Evolutionary conservation across 2,888 invertebrate species (phyloP).

Genomic region (Hypena proboscidalis): DNA sequence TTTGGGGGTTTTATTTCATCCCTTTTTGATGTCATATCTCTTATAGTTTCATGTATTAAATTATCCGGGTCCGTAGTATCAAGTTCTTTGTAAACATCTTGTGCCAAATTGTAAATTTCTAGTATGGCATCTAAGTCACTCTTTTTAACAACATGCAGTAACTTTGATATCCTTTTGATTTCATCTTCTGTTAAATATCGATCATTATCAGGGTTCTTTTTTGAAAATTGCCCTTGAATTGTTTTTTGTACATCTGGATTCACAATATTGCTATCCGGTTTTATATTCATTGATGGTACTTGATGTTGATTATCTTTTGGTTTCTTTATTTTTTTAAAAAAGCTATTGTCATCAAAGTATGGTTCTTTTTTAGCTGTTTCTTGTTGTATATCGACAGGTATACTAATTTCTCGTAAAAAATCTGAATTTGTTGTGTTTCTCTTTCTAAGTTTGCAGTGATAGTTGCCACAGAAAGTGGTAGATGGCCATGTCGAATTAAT

Average conservation of each 20-base stretch:
- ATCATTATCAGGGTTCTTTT: conserved; percentile 42
- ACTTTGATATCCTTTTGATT: conserved; percentile 63
- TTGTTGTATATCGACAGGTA: conserved; percentile 33
- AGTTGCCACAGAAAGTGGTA: conserved; percentile 74
- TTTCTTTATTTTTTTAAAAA: not conserved
- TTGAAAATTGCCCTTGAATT: conserved; percentile 11
- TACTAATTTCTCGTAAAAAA: conserved; percentile 52
- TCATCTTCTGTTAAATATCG: conserved; percentile 69
- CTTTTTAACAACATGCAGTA: conserved; percentile 69
- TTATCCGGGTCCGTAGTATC: conserved; percentile 49
- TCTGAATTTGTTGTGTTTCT: conserved; percentile 46
- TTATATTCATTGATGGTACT: not conserved
- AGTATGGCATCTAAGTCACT: conserved; percentile 75
- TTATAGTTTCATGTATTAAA: conserved; percentile 50
- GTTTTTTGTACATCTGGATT: conserved; percentile 4
- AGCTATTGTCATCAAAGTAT: not conserved
- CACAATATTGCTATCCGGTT: not conserved
- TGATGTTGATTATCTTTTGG: not conserved
- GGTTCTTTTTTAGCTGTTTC: conserved; percentile 6
- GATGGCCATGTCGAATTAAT: conserved; percentile 75
- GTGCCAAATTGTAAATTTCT: conserved; percentile 74
- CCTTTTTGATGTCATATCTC: conserved; percentile 45
- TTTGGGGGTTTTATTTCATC: not conserved
- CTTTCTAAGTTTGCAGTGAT: conserved; percentile 69
- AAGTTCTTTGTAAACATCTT: conserved; percentile 74